These are phyloP conservation scores for Rhagonycha fulva DNA, from an alignment of 2,888 invertebrate species.

Conservation along the genomic window DNA sequence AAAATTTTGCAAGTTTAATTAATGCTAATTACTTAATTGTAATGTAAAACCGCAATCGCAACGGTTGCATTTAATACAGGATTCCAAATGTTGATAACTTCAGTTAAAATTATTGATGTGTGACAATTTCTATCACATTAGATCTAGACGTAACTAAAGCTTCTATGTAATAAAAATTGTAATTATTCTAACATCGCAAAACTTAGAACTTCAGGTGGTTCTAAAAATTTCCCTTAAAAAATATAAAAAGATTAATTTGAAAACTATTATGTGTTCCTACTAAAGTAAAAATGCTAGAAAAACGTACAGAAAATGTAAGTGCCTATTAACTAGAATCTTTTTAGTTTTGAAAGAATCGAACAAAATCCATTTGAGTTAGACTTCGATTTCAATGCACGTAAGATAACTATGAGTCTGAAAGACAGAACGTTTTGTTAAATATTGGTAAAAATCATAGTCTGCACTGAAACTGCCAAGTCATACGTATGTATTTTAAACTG, in stretches of 20 bases:
- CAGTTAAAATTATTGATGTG: too few species aligned
- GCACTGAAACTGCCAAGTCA: neutral
- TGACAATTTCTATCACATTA: too few species aligned
- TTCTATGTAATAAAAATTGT: neutral
- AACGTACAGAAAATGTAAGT: neutral
- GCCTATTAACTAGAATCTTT: neutral
- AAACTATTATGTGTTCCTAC: neutral
- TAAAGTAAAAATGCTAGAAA: neutral
- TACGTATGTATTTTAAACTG: neutral
- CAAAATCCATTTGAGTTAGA: neutral
- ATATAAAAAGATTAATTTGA: neutral
- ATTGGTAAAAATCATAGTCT: neutral
- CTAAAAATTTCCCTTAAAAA: neutral
- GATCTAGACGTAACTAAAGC: too few species aligned
- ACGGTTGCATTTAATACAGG: too few species aligned
- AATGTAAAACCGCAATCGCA: too few species aligned
- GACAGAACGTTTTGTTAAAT: neutral
- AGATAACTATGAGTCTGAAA: neutral
- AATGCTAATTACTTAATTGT: too few species aligned
- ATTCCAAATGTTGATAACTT: too few species aligned
- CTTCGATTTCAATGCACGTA: neutral
- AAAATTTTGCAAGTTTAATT: too few species aligned
- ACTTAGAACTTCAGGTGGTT: neutral
- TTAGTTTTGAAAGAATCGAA: neutral
- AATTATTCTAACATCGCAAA: neutral